Evolutionary conservation across 2,888 invertebrate genomes (phyloP).

Genomic region (Allygus modestus): DNA sequence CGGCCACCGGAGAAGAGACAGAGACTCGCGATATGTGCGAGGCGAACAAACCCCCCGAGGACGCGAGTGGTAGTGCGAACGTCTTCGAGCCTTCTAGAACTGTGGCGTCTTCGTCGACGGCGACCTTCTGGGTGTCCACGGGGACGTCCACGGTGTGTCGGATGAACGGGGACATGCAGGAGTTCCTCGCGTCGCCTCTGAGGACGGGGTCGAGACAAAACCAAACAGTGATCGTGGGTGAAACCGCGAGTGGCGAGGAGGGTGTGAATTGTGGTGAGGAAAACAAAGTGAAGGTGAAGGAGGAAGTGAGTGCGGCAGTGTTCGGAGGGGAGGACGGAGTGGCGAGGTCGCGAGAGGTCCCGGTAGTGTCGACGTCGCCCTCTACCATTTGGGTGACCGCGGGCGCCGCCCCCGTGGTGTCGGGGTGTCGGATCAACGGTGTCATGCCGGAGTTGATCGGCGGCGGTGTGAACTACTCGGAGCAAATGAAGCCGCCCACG

Average conservation of each 20-base stretch:
- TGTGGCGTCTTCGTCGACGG: constrained; percentile 57
- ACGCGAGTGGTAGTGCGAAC: constrained; percentile 72
- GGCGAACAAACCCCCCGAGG: constrained; percentile 1
- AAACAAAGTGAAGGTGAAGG: constrained; percentile 72
- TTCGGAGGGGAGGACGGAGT: constrained; percentile 77
- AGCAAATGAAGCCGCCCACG: constrained; percentile 63
- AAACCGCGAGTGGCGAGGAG: constrained; percentile 83
- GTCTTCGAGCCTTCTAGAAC: constrained; percentile 71
- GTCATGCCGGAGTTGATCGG: constrained; percentile 91
- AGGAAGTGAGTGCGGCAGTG: constrained; percentile 77
- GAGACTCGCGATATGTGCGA: background rate
- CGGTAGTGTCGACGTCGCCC: constrained; percentile 58
- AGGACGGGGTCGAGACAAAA: constrained; percentile 75
- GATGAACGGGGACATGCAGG: constrained; percentile 88
- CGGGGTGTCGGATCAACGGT: constrained; percentile 81
- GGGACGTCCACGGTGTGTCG: constrained; percentile 74
- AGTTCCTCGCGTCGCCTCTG: constrained; percentile 80
- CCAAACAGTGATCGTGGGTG: constrained; percentile 95
- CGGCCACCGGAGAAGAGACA: background rate
- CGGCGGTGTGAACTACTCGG: constrained; percentile 77
- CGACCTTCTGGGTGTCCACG: constrained; percentile 70
- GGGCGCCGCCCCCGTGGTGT: constrained; percentile 71
- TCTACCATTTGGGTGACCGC: constrained; percentile 69
- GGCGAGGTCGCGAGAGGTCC: constrained; percentile 75
- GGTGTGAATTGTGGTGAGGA: constrained; percentile 73